Conservation (phyloP, 2,888 invertebrate species). For the Leptinotarsa rubiginosa region DNA sequence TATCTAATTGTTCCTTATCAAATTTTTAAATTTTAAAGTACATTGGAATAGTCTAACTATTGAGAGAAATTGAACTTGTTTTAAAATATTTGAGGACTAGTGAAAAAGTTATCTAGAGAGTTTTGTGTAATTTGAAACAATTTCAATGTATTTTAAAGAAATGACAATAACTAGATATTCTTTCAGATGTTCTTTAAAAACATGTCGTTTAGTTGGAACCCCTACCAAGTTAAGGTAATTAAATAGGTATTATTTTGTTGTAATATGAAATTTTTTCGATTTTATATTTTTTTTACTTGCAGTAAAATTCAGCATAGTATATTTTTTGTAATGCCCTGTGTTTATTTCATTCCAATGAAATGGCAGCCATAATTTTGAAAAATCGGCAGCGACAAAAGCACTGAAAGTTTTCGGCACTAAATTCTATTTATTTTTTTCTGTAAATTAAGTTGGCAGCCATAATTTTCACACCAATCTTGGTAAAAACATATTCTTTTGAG, state of each 20-base stretch:
- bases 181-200: slow-evolving; percentile 15
- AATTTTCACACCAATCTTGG: slow-evolving; percentile 37
- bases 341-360: slow-evolving; percentile 50
- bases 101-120: no score
- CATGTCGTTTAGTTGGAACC: slow-evolving; percentile 33
- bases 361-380: slow-evolving; percentile 57
- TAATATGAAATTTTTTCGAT: slow-evolving; percentile 49
- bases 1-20: slow-evolving; percentile 14
- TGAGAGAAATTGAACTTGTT: no score
- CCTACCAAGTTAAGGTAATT: slow-evolving; percentile 47
- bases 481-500: slow-evolving; percentile 43
- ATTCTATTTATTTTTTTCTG: slow-evolving; percentile 41
- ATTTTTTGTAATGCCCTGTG: slow-evolving; percentile 51
- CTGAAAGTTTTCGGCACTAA: slow-evolving; percentile 50
- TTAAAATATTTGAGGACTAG: no score
- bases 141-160: slow-evolving; percentile 45
- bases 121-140: not conserved
- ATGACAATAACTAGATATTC: slow-evolving; percentile 46
- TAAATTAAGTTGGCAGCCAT: slow-evolving; percentile 41
- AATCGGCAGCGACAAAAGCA: slow-evolving; percentile 54
- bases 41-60: slow-evolving; percentile 28
- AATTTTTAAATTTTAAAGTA: slow-evolving; percentile 35
- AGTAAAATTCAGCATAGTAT: slow-evolving; percentile 58
- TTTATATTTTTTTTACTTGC: slow-evolving; percentile 52
- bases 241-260: slow-evolving; percentile 50